Percentiles rank a stretch among this genome's conserved stretches.
These are phyloP conservation scores for Meiosimyza decipiens DNA, from an alignment of 2,888 invertebrate genomes.

Conservation along the genomic window DNA sequence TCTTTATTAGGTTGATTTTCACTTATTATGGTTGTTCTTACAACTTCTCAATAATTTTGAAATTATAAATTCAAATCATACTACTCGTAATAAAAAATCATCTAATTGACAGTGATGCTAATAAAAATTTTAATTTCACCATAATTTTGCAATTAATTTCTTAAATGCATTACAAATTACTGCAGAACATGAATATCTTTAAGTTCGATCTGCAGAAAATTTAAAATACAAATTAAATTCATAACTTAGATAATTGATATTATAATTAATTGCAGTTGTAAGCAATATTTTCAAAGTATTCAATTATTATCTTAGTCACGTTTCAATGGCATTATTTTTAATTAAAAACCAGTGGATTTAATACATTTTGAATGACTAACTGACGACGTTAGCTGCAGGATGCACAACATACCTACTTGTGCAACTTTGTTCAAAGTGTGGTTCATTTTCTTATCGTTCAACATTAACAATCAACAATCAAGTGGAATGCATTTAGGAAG, in stretches of 20 bases:
- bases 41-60: too few species aligned
- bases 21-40: too few species aligned
- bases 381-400: too few species aligned
- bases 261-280: neutral
- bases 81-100: too few species aligned
- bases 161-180: neutral
- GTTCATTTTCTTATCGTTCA: too few species aligned
- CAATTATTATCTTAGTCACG: neutral
- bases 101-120: too few species aligned
- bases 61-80: too few species aligned
- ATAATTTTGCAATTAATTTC: neutral
- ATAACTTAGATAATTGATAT: neutral
- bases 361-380: too few species aligned
- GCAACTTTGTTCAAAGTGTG: too few species aligned
- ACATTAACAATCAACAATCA: neutral
- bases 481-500: neutral
- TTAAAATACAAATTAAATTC: slow-evolving; percentile 1
- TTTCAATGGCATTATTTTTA: neutral
- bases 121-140: too few species aligned
- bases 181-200: neutral
- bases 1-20: too few species aligned
- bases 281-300: neutral
- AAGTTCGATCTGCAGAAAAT: neutral
- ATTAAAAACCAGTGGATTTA: neutral
- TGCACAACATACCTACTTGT: too few species aligned